These are phyloP conservation scores for Agonopterix arenella DNA, from an alignment of 2,888 invertebrate species.

Conservation along the genomic window DNA sequence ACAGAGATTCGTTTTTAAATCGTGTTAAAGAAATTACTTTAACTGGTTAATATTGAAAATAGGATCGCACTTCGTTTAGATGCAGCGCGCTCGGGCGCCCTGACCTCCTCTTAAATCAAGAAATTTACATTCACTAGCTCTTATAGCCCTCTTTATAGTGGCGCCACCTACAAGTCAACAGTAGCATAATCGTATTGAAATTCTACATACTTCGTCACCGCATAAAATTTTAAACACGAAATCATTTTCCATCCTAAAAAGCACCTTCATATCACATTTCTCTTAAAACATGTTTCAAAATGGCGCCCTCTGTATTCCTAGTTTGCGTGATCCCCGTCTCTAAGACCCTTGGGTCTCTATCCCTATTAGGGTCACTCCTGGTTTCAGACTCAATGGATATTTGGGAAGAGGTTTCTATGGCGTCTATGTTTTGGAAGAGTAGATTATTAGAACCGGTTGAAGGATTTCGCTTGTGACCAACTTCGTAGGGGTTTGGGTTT, in stretches of 20 bases:
- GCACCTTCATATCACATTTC: constrained; percentile 33
- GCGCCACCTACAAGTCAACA: too few relatives aligned
- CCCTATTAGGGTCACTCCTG: constrained; percentile 15
- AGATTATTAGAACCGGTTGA: constrained; percentile 63
- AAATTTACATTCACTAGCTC: too few relatives aligned
- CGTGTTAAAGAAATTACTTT: too few relatives aligned
- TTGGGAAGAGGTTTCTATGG: constrained; percentile 46
- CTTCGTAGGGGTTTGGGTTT: constrained; percentile 27
- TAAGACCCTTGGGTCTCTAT: constrained; percentile 20
- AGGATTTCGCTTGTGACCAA: constrained; percentile 49
- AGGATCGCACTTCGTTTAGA: too few relatives aligned
- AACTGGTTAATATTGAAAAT: too few relatives aligned
- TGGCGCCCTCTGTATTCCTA: constrained; percentile 65
- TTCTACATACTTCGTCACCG: too few relatives aligned
- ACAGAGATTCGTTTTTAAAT: too few relatives aligned
- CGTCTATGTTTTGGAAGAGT: constrained; percentile 53
- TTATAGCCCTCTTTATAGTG: too few relatives aligned
- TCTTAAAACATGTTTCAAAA: constrained; percentile 63
- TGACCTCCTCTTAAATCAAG: too few relatives aligned
- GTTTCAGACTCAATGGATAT: constrained; percentile 45
- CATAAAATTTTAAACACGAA: too few relatives aligned
- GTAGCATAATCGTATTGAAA: too few relatives aligned
- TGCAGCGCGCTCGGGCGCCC: too few relatives aligned
- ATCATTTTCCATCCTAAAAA: neutral
- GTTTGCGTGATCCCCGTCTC: constrained; percentile 66